Conservation (phyloP, 1,140 invertebrate species). For the Ceratoteleas bidentatus region DNA sequence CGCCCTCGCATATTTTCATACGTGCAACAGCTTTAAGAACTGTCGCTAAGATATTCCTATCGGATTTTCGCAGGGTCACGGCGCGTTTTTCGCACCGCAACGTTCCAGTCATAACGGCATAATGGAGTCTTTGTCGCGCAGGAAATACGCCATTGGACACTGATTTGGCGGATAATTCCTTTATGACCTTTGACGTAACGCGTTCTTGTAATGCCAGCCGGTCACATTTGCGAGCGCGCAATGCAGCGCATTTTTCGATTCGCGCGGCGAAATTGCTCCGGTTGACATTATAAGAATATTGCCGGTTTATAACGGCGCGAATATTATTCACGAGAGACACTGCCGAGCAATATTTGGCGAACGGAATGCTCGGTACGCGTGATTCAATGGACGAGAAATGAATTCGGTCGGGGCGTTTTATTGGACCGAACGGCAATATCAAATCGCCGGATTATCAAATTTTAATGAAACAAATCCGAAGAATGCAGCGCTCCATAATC, state of each 20-base stretch:
- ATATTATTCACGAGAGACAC: slow-evolving; percentile 55
- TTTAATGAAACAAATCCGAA: no score
- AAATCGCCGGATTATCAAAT: no score
- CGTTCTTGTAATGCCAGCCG: slow-evolving; percentile 41
- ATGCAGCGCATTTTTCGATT: slow-evolving; percentile 38
- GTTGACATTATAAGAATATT: slow-evolving; percentile 60
- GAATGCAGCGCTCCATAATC: no score
- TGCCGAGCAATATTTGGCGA: slow-evolving; percentile 35
- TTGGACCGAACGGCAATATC: slow-evolving; percentile 1
- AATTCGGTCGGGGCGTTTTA: slow-evolving; percentile 8
- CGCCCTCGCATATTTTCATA: no score
- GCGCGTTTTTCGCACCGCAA: no score
- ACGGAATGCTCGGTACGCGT: slow-evolving; percentile 13
- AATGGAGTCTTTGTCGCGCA: no score
- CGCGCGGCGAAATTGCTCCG: slow-evolving; percentile 36
- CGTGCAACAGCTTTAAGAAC: no score
- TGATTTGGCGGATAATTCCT: slow-evolving; percentile 48
- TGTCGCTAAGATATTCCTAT: no score
- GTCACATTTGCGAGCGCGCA: slow-evolving; percentile 36
- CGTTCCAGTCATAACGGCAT: no score
- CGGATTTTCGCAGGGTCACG: no score
- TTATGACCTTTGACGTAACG: slow-evolving; percentile 44
- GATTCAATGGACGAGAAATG: slow-evolving; percentile 38
- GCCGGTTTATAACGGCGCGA: slow-evolving; percentile 45
- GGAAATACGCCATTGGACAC: no score